A percentile compares a stretch with the other conserved stretches of the same genome.
phyloP scores from a whole-genome alignment of 2,888 invertebrate genomes.

The Tiliacea citrago region DNA sequence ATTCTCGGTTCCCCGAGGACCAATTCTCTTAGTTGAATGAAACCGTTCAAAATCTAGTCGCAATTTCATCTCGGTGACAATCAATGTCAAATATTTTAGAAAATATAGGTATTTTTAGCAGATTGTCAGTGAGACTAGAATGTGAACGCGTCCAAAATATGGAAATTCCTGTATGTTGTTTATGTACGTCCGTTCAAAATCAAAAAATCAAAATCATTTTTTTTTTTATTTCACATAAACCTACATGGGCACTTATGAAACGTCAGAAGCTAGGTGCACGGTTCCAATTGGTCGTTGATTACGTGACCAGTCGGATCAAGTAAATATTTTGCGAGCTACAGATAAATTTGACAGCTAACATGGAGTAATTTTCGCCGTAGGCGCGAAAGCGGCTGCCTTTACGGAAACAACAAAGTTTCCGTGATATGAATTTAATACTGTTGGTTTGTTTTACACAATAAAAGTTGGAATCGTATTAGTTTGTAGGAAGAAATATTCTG shows the following conservation, averaged over 20 bases:
- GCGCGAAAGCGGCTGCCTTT: constrained; percentile 35
- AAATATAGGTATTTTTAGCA: not conserved
- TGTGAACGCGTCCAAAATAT: not conserved
- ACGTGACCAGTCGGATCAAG: constrained; percentile 57
- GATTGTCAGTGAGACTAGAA: not conserved
- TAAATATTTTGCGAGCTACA: constrained; percentile 55
- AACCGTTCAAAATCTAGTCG: not conserved
- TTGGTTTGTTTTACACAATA: constrained; percentile 34
- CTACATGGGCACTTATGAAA: too few relatives aligned
- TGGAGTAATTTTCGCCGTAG: constrained; percentile 37
- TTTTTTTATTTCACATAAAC: too few relatives aligned
- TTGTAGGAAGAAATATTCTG: not conserved
- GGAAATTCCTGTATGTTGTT: not conserved
- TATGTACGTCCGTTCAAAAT: constrained; percentile 30
- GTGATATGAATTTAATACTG: constrained; percentile 35
- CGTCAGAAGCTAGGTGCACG: too few relatives aligned
- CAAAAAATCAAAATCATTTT: too few relatives aligned
- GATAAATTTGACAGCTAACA: constrained; percentile 64
- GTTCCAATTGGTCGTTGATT: too few relatives aligned
- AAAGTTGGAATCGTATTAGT: constrained; percentile 15
- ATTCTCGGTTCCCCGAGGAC: constrained; percentile 31
- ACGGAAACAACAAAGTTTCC: constrained; percentile 39
- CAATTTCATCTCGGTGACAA: not conserved
- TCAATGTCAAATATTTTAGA: too few relatives aligned
- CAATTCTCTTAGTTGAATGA: not conserved